These are phyloP conservation scores for Macrotus californicus DNA, from an alignment of 2,113 vertebrate genomes.

Conservation along the genomic window DNA sequence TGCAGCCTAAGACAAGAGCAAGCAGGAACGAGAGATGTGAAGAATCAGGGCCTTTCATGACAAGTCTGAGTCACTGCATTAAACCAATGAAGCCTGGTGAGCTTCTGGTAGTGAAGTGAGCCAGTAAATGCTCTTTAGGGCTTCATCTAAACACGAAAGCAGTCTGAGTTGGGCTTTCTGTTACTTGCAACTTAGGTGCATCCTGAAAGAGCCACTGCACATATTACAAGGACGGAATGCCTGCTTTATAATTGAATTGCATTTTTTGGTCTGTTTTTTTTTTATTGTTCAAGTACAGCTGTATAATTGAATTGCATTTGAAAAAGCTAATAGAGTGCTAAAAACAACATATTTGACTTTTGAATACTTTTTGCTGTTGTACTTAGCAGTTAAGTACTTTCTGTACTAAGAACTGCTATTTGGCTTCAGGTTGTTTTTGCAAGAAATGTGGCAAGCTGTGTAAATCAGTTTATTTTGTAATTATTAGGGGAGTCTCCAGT, in stretches of 20 bases:
- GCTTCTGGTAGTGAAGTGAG: not conserved
- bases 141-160: not conserved
- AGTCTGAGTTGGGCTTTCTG: not conserved
- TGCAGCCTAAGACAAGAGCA: not conserved
- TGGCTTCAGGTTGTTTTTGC: constrained; percentile 54
- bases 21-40: not conserved
- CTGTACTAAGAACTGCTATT: constrained; percentile 11
- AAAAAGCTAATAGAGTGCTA: not conserved
- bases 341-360: constrained; percentile 26
- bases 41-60: not conserved
- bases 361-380: not conserved
- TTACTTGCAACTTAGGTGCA: not conserved
- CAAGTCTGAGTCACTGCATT: not conserved
- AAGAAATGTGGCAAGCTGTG: constrained; percentile 56
- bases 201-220: not conserved
- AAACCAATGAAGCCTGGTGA: not conserved
- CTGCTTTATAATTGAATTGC: not conserved
- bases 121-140: not conserved
- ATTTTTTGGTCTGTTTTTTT: not conserved
- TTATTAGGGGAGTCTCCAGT: not conserved
- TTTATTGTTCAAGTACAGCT: no score
- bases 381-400: constrained; percentile 2
- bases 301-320: not conserved
- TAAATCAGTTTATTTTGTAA: constrained; percentile 30
- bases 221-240: not conserved